These are phyloP conservation scores for Pteronura brasiliensis DNA, from an alignment of 2,113 vertebrate genomes.

Conservation along the genomic window DNA sequence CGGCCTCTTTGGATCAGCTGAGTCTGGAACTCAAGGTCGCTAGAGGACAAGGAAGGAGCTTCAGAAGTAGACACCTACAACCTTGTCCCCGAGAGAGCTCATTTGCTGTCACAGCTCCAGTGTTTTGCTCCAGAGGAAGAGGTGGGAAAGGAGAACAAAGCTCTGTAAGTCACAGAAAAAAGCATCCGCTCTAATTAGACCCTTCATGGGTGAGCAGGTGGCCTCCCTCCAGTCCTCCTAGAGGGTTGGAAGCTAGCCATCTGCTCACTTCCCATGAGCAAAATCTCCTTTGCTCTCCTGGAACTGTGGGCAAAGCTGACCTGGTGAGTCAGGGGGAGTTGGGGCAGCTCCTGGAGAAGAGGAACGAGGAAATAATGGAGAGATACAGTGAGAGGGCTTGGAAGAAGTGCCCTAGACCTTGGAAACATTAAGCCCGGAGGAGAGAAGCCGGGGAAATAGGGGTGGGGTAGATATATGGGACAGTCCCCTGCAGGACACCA, in stretches of 20 bases:
- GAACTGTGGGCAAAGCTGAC: constrained; percentile 6
- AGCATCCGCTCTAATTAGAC: constrained; percentile 51
- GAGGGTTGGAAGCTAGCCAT: neutral
- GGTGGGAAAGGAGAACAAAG: neutral
- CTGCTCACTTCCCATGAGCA: neutral
- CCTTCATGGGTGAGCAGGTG: neutral
- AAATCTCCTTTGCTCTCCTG: constrained; percentile 18
- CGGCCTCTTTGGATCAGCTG: neutral
- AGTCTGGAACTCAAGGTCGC: neutral
- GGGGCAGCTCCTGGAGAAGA: neutral
- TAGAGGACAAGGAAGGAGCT: neutral
- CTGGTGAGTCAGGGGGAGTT: neutral
- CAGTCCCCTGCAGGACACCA: neutral
- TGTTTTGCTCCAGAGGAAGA: neutral
- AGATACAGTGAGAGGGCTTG: neutral
- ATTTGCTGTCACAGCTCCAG: neutral
- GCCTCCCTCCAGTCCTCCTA: neutral
- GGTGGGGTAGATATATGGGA: neutral
- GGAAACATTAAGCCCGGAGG: neutral
- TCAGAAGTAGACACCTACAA: neutral
- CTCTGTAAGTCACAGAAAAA: neutral
- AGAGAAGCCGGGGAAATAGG: neutral
- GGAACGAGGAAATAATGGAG: neutral
- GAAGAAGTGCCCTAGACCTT: neutral
- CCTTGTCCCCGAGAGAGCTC: neutral